A percentile compares a stretch with the other conserved stretches of the same genome.
phyloP scores from a whole-genome alignment of 2,888 invertebrate genomes.

The Dyspetes luteomarginatus region DNA sequence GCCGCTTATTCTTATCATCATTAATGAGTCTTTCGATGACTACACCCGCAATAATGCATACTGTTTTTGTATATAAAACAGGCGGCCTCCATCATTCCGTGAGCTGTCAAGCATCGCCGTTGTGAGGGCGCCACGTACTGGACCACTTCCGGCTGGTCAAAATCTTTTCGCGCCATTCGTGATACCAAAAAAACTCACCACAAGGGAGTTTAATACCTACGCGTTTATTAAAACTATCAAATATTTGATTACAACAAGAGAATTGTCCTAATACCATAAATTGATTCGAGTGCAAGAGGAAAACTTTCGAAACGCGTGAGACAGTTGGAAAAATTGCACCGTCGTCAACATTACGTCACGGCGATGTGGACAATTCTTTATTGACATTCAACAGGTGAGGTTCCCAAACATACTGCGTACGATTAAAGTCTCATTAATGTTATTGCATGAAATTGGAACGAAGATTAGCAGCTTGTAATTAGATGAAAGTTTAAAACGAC shows the following conservation, averaged over 20 bases:
- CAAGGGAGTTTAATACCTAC: not conserved
- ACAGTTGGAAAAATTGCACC: not conserved
- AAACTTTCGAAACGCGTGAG: not conserved
- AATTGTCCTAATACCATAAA: not conserved
- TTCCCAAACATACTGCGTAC: not conserved
- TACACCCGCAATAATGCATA: conserved; percentile 60
- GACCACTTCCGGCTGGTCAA: conserved; percentile 23
- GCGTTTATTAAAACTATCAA: not conserved
- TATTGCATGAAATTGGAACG: not conserved
- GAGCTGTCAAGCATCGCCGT: conserved; percentile 14
- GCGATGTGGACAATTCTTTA: conserved; percentile 35
- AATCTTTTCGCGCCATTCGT: conserved; percentile 42
- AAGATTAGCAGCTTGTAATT: not conserved
- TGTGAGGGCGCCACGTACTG: conserved; percentile 31
- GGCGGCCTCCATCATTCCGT: no score
- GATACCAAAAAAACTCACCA: conserved; percentile 35
- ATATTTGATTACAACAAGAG: not conserved
- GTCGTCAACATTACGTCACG: not conserved
- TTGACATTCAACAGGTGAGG: conserved; percentile 58
- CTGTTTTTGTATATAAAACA: conserved; percentile 47
- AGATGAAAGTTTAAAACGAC: not conserved
- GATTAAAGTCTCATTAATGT: not conserved
- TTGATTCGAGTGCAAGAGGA: not conserved
- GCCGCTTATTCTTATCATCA: conserved; percentile 40
- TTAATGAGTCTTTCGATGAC: conserved; percentile 44